phyloP scores from a whole-genome alignment of 2,113 vertebrate species.

The Artemisiospiza belli region DNA sequence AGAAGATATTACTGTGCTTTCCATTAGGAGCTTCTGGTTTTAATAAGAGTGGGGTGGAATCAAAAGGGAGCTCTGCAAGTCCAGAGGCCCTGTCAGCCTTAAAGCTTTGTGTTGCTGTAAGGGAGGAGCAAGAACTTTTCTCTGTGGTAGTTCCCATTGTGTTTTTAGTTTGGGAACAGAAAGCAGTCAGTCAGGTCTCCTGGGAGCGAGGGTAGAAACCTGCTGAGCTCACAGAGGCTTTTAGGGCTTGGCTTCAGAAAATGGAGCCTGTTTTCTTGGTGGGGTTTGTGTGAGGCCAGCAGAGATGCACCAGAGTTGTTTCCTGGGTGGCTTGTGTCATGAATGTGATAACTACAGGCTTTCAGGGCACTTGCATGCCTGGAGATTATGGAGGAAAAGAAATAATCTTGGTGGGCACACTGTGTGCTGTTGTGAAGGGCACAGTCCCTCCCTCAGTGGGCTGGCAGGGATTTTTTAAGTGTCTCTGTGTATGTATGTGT shows the following conservation, averaged over 20 bases:
- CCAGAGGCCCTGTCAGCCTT: constrained; percentile 25
- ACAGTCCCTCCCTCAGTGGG: background rate
- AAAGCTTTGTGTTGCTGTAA: constrained; percentile 53
- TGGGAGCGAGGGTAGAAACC: background rate
- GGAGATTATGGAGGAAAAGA: background rate
- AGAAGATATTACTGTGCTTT: constrained; percentile 36
- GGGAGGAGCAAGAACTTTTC: constrained; percentile 39
- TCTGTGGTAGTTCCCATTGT: constrained; percentile 51
- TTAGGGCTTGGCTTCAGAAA: background rate
- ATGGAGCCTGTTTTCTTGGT: background rate
- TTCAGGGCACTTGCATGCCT: background rate
- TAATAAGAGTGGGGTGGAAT: constrained; percentile 44
- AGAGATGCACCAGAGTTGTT: background rate
- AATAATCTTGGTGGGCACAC: background rate
- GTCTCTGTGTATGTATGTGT: background rate
- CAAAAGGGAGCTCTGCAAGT: constrained; percentile 38
- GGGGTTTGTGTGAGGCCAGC: background rate
- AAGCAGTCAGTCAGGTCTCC: background rate
- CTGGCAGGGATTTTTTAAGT: background rate
- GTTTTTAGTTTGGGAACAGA: constrained; percentile 41
- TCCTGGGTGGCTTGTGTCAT: background rate
- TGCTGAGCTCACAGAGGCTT: background rate
- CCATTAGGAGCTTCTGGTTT: constrained; percentile 53
- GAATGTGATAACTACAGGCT: background rate
- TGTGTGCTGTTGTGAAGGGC: background rate